Evolutionary conservation across 2,797 vertebrate species (phyloP).

Genomic region (Mionectes olivaceus): DNA sequence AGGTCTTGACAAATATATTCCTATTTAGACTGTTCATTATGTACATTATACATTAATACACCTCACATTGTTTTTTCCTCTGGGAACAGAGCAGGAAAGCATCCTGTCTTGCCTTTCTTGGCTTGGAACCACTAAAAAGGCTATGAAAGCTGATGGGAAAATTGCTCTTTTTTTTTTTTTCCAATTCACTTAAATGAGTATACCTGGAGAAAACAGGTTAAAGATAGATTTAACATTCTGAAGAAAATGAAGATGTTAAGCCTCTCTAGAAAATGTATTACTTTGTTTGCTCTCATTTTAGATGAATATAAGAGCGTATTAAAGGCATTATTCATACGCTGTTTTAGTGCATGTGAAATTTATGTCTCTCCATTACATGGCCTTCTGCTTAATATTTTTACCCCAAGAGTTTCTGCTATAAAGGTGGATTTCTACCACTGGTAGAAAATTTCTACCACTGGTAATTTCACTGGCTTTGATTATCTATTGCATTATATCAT

Average conservation of each 20-base stretch:
- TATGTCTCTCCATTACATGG: neutral
- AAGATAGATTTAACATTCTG: constrained; percentile 62
- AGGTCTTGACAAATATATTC: neutral
- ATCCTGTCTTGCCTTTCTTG: neutral
- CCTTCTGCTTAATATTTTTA: constrained; percentile 9
- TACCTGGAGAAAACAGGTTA: constrained; percentile 55
- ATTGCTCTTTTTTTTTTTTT: neutral
- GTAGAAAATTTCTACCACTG: constrained; percentile 9
- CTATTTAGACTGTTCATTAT: neutral
- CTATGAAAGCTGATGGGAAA: constrained; percentile 25
- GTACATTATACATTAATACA: neutral
- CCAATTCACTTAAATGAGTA: constrained; percentile 17
- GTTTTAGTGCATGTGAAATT: constrained; percentile 27
- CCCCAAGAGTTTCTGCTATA: neutral
- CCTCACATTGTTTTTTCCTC: neutral
- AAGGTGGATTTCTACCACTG: neutral
- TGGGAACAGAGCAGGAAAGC: neutral
- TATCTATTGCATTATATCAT: constrained; percentile 9
- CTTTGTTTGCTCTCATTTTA: constrained; percentile 71
- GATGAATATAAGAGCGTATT: constrained; percentile 66
- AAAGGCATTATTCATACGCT: constrained; percentile 58
- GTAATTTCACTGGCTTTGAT: constrained; percentile 22
- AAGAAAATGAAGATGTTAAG: constrained; percentile 57
- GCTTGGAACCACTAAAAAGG: neutral
- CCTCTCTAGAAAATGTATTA: constrained; percentile 61